Conservation (phyloP, 2,113 vertebrate species). For the Polyodon spathula region DNA sequence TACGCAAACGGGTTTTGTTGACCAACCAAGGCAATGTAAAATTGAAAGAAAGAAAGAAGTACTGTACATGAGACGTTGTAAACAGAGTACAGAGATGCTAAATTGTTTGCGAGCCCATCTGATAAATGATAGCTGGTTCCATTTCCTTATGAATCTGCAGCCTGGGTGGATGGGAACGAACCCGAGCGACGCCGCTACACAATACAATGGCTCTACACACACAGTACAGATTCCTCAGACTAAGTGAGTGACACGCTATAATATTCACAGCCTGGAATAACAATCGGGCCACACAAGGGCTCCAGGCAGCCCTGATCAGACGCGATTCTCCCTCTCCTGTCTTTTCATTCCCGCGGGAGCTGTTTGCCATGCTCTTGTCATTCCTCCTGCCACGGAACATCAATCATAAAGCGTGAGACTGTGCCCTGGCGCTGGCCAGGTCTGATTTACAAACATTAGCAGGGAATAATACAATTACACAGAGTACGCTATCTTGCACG, state of each 20-base stretch:
- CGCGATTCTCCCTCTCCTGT: slow-evolving; percentile 42
- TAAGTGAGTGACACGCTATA: slow-evolving; percentile 35
- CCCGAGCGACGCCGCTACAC: slow-evolving; percentile 12
- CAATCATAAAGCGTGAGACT: slow-evolving; percentile 70
- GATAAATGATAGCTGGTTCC: slow-evolving; percentile 7
- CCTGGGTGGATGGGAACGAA: slow-evolving; percentile 23
- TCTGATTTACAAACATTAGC: slow-evolving; percentile 86
- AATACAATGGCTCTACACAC: slow-evolving; percentile 27
- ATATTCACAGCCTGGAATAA: slow-evolving; percentile 51
- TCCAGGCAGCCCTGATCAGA: slow-evolving; percentile 47
- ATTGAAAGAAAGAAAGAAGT: too few relatives aligned
- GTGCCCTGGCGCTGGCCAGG: slow-evolving; percentile 67
- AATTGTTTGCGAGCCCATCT: too few relatives aligned
- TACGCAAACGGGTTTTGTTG: too few relatives aligned
- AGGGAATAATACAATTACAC: slow-evolving; percentile 81
- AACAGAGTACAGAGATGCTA: too few relatives aligned
- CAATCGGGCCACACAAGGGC: slow-evolving; percentile 55
- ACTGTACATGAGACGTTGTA: too few relatives aligned
- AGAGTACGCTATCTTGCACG: slow-evolving; percentile 34
- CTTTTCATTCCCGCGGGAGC: slow-evolving; percentile 47
- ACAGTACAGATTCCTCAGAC: slow-evolving; percentile 42
- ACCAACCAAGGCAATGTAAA: too few relatives aligned
- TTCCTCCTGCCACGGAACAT: slow-evolving; percentile 75
- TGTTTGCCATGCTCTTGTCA: slow-evolving; percentile 68
- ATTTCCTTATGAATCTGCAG: slow-evolving; percentile 12